A percentile compares a stretch with the other conserved stretches of the same genome.
phyloP scores from a whole-genome alignment of 2,113 vertebrate species.

The Heloderma charlesbogerti region DNA sequence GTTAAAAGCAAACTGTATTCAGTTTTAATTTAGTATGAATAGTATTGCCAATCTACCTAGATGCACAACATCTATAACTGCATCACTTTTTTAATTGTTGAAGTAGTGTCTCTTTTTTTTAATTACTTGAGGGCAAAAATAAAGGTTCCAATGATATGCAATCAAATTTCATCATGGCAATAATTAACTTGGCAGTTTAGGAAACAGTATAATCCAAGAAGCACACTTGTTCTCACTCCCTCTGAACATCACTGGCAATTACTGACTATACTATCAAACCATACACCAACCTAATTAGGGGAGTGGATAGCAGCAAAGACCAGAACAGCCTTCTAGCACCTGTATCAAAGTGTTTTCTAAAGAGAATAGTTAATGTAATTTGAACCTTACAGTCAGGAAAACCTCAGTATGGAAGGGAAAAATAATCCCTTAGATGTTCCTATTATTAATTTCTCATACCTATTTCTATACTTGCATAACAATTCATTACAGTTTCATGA shows the following conservation, averaged over 20 bases:
- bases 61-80: too few species aligned
- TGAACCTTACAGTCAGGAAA: not conserved
- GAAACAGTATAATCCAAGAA: not conserved
- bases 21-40: not conserved
- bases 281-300: constrained; percentile 34
- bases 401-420: accelerated
- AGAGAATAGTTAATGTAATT: constrained; percentile 20
- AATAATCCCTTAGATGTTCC: not conserved
- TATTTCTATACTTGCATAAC: not conserved
- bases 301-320: constrained; percentile 30
- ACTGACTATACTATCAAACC: constrained; percentile 3
- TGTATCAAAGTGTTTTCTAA: not conserved
- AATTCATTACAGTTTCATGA: accelerated
- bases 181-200: not conserved
- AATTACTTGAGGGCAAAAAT: constrained; percentile 2
- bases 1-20: not conserved
- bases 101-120: not conserved
- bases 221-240: not conserved
- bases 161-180: constrained; percentile 7
- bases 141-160: not conserved
- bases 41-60: not conserved
- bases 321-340: constrained; percentile 11
- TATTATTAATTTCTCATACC: not conserved
- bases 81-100: not conserved
- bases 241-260: constrained; percentile 6